A percentile compares a stretch with the other conserved stretches of the same genome.
These are phyloP conservation scores for Oryctolagus cuniculus DNA, from an alignment of 2,113 vertebrate species.

Conservation along the genomic window mOryCun1.1 NC_091436.1:98277501-98278000, in stretches of 20 bases:
- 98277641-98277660: neutral
- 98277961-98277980: constrained; percentile 29
- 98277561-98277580: neutral
- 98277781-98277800: neutral
- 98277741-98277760: neutral
- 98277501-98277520: neutral
- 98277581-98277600: neutral
- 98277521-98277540: neutral
- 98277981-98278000: neutral
- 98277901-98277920: neutral
- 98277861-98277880: neutral
- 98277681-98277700: neutral
- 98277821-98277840: neutral
- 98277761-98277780: constrained; percentile 47
- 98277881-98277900: neutral
- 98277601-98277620: neutral
- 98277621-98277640: neutral
- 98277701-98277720: neutral
- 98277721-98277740: neutral
- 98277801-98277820: neutral
- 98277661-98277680: neutral
- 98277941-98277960: constrained; percentile 10
- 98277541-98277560: constrained; percentile 6
- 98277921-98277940: neutral
- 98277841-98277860: constrained; percentile 48